Evolutionary conservation across 2,888 invertebrate species (phyloP), one percentile per base, ranked within the genome.

Genomic region (Cerceris rybyensis): DNA sequence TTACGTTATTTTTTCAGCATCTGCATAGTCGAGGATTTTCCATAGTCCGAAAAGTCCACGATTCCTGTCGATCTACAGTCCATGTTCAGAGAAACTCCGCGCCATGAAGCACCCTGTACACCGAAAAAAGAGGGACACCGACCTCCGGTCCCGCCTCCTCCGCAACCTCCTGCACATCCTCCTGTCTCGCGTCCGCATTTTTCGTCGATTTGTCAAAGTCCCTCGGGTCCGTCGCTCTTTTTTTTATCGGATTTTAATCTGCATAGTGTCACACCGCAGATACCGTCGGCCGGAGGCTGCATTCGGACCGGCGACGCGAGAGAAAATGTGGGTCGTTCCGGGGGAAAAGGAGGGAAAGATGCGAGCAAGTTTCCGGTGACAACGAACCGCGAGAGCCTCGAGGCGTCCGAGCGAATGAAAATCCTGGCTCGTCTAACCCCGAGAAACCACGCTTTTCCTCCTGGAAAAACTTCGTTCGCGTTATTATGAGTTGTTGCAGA

Each of bases 161-260:
- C 28, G 28, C 28, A 1, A 4, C 28, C 28, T 28, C 28, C 28
- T 28, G 76, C 79, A 61, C 77, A 72, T 68, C 73, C 77, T 61
- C 69, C 75, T 68, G 70, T 77, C 83, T 79, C 75, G 74, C 77
- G 75, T 78, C 78, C 84, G 85, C 86, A 89, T 89, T 88, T 89
- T 89, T 89, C 89, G 84, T 89, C 91, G 88, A 91, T 91, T 91
- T 91, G 89, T 91, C 91, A 90, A 91, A 90, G 90, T 90, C 90
- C 80, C 82, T 76, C 79, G 83, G 75, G 80, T 49, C 68, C 68
- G 64, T 63, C 59, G 70, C 39, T 43, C 43, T 17, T 78, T 77
- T 83, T 88, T 88, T 87, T 89, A 89, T 89, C 88, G 88, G 87
- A 88, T 89, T 91, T 90, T 89, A 91, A 91, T 91, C 89, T 90